Evolutionary conservation across 2,888 invertebrate species (phyloP).

Genomic region (Apamea crenata): DNA sequence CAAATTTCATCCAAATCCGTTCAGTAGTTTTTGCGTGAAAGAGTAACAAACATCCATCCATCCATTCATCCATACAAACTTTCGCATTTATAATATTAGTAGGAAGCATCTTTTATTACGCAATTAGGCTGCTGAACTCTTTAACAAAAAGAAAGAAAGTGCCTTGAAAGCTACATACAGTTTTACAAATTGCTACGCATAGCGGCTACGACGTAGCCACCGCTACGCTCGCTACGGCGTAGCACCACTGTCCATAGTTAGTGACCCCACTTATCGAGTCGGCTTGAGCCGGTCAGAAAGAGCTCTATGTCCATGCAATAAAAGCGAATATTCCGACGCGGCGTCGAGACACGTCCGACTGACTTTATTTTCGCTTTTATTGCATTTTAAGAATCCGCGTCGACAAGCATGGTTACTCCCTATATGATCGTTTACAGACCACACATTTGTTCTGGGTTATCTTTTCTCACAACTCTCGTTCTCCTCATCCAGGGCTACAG

Average conservation of each 20-base stretch:
- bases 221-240: conserved; percentile 32
- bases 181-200: not conserved
- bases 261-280: not conserved
- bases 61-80: too few relatives aligned
- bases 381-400: not conserved
- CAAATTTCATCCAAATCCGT: too few relatives aligned
- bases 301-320: not conserved
- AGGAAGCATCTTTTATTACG: not conserved
- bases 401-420: not conserved
- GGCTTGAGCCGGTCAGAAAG: not conserved
- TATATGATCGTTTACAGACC: not conserved
- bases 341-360: not conserved
- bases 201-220: conserved; percentile 24
- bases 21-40: too few relatives aligned
- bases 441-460: not conserved
- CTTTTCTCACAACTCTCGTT: not conserved
- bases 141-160: not conserved
- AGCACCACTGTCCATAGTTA: not conserved
- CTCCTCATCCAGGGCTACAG: conserved; percentile 74
- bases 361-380: not conserved
- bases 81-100: too few relatives aligned
- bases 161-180: not conserved
- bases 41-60: too few relatives aligned
- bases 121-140: not conserved
- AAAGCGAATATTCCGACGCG: not conserved